A percentile compares a stretch with the other conserved stretches of the same genome.
phyloP scores from a whole-genome alignment of 1,140 invertebrate genomes.

The Elymnias hypermnestra region DNA sequence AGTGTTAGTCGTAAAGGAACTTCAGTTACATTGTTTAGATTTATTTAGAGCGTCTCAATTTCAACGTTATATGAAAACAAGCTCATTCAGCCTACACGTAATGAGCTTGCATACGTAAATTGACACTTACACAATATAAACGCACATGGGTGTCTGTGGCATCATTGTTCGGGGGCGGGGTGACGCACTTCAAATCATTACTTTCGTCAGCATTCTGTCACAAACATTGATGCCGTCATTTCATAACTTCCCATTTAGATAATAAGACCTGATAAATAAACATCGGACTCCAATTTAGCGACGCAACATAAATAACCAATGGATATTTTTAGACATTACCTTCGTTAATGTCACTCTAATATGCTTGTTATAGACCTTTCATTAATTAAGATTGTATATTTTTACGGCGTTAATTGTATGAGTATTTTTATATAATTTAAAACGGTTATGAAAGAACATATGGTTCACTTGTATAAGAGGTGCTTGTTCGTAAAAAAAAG shows the following conservation, averaged over 20 bases:
- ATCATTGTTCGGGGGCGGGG: constrained; percentile 20
- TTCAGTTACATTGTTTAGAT: constrained; percentile 14
- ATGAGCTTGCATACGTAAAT: constrained; percentile 24
- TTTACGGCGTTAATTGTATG: no score
- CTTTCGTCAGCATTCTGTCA: constrained; percentile 27
- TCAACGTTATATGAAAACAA: constrained; percentile 16
- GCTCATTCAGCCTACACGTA: constrained; percentile 12
- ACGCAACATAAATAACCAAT: constrained; percentile 33
- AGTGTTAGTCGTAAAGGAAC: constrained; percentile 4
- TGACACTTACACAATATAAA: constrained; percentile 23
- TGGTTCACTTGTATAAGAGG: no score
- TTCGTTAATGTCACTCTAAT: no score
- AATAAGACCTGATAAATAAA: constrained; percentile 49
- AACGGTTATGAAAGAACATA: no score
- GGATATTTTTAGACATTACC: no score
- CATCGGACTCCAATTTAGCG: constrained; percentile 18
- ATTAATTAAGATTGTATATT: no score
- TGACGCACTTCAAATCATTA: constrained; percentile 24
- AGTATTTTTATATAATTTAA: no score
- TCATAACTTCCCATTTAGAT: constrained; percentile 53
- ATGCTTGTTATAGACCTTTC: no score
- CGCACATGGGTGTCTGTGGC: constrained; percentile 18
- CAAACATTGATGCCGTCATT: constrained; percentile 41
- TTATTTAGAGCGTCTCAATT: constrained; percentile 19
- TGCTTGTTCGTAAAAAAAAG: no score